Evolutionary conservation across 2,888 invertebrate genomes (phyloP).

Genomic region (Drosophila robusta): DNA sequence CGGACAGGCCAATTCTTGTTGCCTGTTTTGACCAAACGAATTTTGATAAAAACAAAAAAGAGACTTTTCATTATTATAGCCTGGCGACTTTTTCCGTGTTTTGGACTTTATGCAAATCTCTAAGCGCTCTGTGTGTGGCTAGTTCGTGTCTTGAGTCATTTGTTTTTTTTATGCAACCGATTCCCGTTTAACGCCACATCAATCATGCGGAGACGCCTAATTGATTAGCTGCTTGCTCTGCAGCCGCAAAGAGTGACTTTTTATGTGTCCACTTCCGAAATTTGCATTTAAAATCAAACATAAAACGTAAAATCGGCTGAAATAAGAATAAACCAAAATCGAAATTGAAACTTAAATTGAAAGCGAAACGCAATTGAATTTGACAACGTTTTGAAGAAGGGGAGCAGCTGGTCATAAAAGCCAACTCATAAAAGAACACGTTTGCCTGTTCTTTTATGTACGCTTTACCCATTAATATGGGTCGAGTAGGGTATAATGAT

Average conservation of each 20-base stretch:
- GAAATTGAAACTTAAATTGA: slow-evolving; percentile 29
- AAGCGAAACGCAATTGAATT: slow-evolving; percentile 37
- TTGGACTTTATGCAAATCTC: slow-evolving; percentile 51
- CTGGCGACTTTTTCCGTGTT: slow-evolving; percentile 64
- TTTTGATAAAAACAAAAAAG: slow-evolving; percentile 50
- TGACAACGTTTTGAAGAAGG: slow-evolving; percentile 20
- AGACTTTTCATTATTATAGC: slow-evolving; percentile 64
- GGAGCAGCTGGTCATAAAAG: slow-evolving; percentile 19
- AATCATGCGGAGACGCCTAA: slow-evolving; percentile 63
- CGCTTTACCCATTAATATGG: background rate
- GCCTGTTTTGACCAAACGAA: slow-evolving; percentile 44
- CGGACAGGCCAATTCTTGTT: slow-evolving; percentile 51
- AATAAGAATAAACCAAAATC: slow-evolving; percentile 3
- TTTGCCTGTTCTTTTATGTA: slow-evolving; percentile 12
- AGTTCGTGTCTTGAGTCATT: slow-evolving; percentile 78
- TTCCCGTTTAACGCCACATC: slow-evolving; percentile 45
- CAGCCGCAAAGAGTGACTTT: slow-evolving; percentile 7
- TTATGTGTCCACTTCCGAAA: slow-evolving; percentile 63
- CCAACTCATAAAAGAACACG: slow-evolving; percentile 40
- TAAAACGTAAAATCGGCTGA: slow-evolving; percentile 11
- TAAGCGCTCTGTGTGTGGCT: slow-evolving; percentile 63
- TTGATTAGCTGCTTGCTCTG: slow-evolving; percentile 34
- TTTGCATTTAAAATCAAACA: slow-evolving; percentile 52
- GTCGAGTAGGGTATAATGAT: too few species aligned
- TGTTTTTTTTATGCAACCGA: slow-evolving; percentile 48